Evolutionary conservation across 2,113 vertebrate genomes (phyloP).

Genomic region (Tyrannus savana): DNA sequence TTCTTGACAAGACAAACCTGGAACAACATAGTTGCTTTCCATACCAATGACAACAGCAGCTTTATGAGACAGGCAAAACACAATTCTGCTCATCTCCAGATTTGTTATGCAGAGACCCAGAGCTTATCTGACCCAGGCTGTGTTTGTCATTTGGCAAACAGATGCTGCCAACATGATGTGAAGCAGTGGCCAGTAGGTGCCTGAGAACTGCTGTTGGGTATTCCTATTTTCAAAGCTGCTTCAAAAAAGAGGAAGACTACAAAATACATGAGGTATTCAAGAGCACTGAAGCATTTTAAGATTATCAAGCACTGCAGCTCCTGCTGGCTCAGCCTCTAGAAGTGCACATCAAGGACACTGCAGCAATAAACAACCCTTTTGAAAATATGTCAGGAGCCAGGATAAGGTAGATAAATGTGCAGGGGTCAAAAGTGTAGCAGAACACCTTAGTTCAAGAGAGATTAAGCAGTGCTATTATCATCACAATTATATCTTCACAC

Average conservation of each 20-base stretch:
- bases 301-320: slow-evolving; percentile 34
- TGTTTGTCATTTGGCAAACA: slow-evolving; percentile 5
- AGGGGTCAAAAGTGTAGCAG: background rate
- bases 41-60: background rate
- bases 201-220: background rate
- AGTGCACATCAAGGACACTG: slow-evolving; percentile 48
- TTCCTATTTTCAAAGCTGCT: background rate
- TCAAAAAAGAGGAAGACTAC: background rate
- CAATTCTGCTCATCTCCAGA: background rate
- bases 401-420: background rate
- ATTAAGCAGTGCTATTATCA: background rate
- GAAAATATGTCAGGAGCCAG: background rate
- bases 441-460: background rate
- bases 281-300: slow-evolving; percentile 43
- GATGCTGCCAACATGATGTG: background rate
- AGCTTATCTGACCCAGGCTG: background rate
- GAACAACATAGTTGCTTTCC: background rate
- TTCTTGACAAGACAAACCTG: background rate
- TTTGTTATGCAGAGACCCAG: background rate
- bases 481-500: background rate
- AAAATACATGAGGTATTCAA: slow-evolving; percentile 12
- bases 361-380: background rate
- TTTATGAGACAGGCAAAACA: background rate
- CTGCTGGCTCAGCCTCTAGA: slow-evolving; percentile 17
- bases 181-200: background rate